phyloP scores from a whole-genome alignment of 2,888 invertebrate species.

The Cyrtodaria siliqua region DNA sequence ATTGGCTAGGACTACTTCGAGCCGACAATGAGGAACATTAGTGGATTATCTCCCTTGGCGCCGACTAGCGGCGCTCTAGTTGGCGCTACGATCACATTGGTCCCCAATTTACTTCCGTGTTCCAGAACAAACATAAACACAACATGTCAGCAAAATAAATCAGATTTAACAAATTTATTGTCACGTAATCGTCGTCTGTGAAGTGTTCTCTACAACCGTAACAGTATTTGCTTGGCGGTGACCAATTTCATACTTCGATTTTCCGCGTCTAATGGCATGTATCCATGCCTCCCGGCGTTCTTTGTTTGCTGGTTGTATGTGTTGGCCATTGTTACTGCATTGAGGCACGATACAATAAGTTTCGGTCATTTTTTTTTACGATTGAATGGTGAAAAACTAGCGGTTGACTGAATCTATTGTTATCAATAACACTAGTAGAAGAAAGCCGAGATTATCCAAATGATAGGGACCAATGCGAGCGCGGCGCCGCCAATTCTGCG shows the following conservation, averaged over 20 bases:
- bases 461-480: neutral
- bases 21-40: too few relatives aligned
- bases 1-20: too few relatives aligned
- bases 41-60: too few relatives aligned
- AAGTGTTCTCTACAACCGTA: conserved; percentile 17
- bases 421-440: neutral
- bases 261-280: conserved; percentile 13
- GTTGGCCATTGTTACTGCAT: too few relatives aligned
- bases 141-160: too few relatives aligned
- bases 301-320: too few relatives aligned
- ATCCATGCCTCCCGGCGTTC: neutral
- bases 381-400: neutral
- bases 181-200: conserved; percentile 10
- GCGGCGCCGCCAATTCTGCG: too few relatives aligned
- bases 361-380: conserved; percentile 6
- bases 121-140: too few relatives aligned
- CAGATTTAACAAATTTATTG: too few relatives aligned
- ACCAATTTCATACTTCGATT: conserved; percentile 19
- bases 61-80: too few relatives aligned
- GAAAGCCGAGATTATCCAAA: neutral
- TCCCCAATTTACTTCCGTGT: too few relatives aligned
- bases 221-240: neutral
- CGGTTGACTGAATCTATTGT: neutral
- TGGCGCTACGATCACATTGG: too few relatives aligned
- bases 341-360: conserved; percentile 8